Evolutionary conservation across 2,113 vertebrate species (phyloP), one percentile per base, ranked within the genome.

Genomic region (Zonotrichia leucophrys): DNA sequence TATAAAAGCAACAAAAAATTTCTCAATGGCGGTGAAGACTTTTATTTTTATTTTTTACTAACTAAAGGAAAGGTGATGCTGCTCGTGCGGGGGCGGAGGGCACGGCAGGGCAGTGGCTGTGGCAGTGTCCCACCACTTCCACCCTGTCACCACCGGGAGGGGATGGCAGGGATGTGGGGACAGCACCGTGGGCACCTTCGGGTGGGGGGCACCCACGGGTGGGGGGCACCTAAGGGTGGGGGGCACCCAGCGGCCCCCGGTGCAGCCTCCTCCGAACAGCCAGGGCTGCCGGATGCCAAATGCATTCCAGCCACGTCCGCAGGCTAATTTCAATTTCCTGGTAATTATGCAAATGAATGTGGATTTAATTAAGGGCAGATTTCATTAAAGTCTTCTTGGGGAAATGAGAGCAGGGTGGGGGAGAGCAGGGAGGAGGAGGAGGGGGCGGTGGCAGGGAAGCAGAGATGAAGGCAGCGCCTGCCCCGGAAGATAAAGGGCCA

Each of bases 351-450:
- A 96, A 95, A 97, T 97, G 94, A 97, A 96, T 88, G 58, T 94
- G 95, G 97, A 96, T 96, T 97, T 97, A 97, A 97, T 97, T 97
- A 97, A 96, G 95, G 96, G 94, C 96, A 96, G 92, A 95, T 97
- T 96, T 96, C 95, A 97, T 96, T 96, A 97, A 95, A 96, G 60
- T 59, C 90, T 96, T 96, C 96, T 93, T 83, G 83, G 95, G 95
- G 88, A 97, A 95, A 95, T 91, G 89, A 92, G 92, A 81, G 46
- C 64, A 30, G 80, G 49, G 56, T 76, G 62, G 87, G 87, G 89
- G 66, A 42, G 68, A 60, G 52, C 1, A n/a, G n/a, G n/a, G 1
- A 85, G 53, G 52, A 90, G 41, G 41, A 42, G 52, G 67, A 73
- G 46, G 37, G 35, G 60, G 76, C 7, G 23, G 62, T 30, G 66